phyloP scores from a whole-genome alignment of 2,888 invertebrate species.

The Subacronicta megacephala region DNA sequence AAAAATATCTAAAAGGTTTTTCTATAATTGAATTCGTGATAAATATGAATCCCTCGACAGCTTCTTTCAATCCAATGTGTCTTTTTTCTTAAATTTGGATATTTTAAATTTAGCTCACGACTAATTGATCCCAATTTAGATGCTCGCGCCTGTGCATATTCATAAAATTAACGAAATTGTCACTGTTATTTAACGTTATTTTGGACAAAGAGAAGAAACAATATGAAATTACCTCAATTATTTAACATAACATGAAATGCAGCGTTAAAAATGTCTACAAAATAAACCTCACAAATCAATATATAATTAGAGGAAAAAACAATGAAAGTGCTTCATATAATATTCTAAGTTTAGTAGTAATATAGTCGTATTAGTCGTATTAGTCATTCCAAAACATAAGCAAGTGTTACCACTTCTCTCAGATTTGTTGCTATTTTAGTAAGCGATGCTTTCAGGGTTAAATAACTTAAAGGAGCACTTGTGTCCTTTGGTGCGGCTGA shows the following conservation, averaged over 20 bases:
- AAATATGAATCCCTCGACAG: slow-evolving; percentile 66
- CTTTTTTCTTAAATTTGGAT: slow-evolving; percentile 60
- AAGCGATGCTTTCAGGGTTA: slow-evolving; percentile 84
- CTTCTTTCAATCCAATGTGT: slow-evolving; percentile 55
- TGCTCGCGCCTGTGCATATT: slow-evolving; percentile 60
- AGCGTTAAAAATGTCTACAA: slow-evolving; percentile 8
- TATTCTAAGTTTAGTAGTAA: slow-evolving; percentile 56
- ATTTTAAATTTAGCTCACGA: slow-evolving; percentile 68
- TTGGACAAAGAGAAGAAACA: slow-evolving; percentile 6
- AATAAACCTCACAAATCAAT: slow-evolving; percentile 32
- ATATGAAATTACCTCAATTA: slow-evolving; percentile 28
- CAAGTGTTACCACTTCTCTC: slow-evolving; percentile 72
- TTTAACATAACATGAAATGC: slow-evolving; percentile 12
- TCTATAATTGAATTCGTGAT: slow-evolving; percentile 46
- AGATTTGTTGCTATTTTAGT: slow-evolving; percentile 80
- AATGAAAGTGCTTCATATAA: slow-evolving; percentile 24
- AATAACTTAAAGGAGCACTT: slow-evolving; percentile 79
- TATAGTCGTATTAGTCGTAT: slow-evolving; percentile 69
- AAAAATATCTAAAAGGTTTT: slow-evolving; percentile 14
- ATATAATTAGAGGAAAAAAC: slow-evolving; percentile 17
- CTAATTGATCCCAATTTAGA: slow-evolving; percentile 74
- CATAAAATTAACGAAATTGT: slow-evolving; percentile 71
- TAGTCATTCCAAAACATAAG: slow-evolving; percentile 71
- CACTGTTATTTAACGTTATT: slow-evolving; percentile 55
- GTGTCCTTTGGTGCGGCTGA: slow-evolving; percentile 69